A percentile compares a stretch with the other conserved stretches of the same genome.
These are phyloP conservation scores for Catostylus mosaicus DNA, from an alignment of 30 jellyfish, hydroid and myxozoan species.

Conservation along the genomic window DNA sequence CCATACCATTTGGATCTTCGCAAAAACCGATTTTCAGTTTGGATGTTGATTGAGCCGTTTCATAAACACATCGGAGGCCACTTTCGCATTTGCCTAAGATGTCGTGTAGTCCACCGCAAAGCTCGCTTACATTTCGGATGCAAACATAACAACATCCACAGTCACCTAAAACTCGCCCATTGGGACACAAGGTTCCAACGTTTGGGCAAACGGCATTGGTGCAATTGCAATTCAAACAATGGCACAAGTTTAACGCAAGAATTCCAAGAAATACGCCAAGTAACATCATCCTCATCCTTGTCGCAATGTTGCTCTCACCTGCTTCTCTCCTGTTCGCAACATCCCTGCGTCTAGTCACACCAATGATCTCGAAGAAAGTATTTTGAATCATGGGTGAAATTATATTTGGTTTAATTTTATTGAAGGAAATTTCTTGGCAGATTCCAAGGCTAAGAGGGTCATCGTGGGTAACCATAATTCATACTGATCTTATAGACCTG, in stretches of 20 bases:
- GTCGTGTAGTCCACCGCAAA: slow-evolving; percentile 41
- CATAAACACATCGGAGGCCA: slow-evolving; percentile 18
- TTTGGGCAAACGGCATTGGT: slow-evolving; percentile 12
- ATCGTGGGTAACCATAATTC: no score
- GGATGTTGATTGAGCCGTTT: neutral
- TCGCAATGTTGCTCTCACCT: neutral
- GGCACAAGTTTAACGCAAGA: neutral
- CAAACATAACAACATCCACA: slow-evolving; percentile 67
- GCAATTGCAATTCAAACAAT: slow-evolving; percentile 11
- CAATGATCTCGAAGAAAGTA: neutral
- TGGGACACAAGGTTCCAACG: neutral
- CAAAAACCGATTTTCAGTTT: slow-evolving; percentile 27
- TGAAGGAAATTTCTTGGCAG: no score
- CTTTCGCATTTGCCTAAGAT: slow-evolving; percentile 38
- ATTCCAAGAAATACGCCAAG: neutral
- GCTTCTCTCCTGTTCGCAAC: neutral
- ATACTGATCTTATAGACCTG: no score
- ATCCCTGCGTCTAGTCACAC: neutral
- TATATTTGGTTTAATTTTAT: no score
- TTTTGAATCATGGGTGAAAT: neutral
- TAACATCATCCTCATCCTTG: neutral
- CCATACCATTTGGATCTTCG: slow-evolving; percentile 5
- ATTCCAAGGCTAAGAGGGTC: no score
- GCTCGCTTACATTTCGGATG: slow-evolving; percentile 31
- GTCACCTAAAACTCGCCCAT: slow-evolving; percentile 12